A percentile compares a stretch with the other conserved stretches of the same genome.
Evolutionary conservation across 2,797 vertebrate genomes (phyloP).

Genomic region (Gallirallus australis): DNA sequence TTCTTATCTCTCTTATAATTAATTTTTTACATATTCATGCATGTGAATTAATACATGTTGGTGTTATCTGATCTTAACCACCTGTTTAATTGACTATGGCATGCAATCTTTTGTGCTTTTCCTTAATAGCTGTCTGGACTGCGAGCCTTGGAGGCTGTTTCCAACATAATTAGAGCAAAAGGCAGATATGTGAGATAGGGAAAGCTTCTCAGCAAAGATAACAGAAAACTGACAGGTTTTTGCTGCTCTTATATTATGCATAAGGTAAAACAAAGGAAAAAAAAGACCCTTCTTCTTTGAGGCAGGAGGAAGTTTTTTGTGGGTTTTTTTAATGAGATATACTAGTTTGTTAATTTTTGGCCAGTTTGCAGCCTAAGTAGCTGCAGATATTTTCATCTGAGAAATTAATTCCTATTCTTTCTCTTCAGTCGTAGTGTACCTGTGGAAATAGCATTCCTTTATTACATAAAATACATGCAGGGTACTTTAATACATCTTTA

Average conservation of each 20-base stretch:
- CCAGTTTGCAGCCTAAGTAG: neutral
- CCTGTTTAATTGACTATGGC: neutral
- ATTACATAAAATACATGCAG: neutral
- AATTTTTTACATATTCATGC: constrained; percentile 5
- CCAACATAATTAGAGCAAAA: neutral
- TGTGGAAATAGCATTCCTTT: neutral
- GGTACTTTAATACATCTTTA: neutral
- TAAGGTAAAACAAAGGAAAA: neutral
- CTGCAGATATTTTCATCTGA: neutral
- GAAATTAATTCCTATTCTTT: neutral
- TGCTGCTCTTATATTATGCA: neutral
- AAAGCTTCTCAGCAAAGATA: neutral
- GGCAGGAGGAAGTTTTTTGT: neutral
- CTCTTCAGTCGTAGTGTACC: neutral
- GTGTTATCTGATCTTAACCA: constrained; percentile 20
- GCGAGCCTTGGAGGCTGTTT: neutral
- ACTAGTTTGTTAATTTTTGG: neutral
- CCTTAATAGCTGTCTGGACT: neutral
- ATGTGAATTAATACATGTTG: neutral
- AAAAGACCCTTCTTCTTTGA: neutral
- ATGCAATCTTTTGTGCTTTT: constrained; percentile 20
- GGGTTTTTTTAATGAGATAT: neutral
- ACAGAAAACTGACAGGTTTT: neutral
- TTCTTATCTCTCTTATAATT: neutral
- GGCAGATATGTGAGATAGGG: neutral